phyloP scores from a whole-genome alignment of 1,140 invertebrate species.

The Psix sp. region DNA sequence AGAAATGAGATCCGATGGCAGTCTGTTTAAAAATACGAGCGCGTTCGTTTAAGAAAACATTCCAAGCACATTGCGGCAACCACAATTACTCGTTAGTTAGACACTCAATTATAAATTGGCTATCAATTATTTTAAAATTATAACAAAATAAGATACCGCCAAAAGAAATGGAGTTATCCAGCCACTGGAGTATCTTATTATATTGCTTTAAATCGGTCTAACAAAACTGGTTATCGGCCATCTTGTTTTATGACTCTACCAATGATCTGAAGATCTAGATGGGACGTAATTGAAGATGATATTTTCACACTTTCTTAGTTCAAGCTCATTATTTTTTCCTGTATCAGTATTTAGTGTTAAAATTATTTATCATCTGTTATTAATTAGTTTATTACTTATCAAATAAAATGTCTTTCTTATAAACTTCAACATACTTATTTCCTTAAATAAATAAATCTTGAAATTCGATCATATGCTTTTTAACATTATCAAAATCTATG shows the following conservation, averaged over 20 bases:
- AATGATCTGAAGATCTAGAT: conserved; percentile 29
- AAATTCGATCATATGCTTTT: too few species aligned
- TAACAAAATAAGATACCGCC: conserved; percentile 59
- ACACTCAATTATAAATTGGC: conserved; percentile 63
- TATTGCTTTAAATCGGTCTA: conserved; percentile 61
- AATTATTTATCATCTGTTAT: conserved; percentile 13
- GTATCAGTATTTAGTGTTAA: conserved; percentile 11
- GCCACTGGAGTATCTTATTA: conserved; percentile 61
- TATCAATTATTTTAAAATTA: conserved; percentile 67
- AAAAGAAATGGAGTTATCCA: conserved; percentile 62
- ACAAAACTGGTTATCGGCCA: conserved; percentile 62
- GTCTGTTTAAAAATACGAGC: conserved; percentile 54
- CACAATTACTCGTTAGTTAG: conserved; percentile 57
- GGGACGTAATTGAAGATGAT: conserved; percentile 45
- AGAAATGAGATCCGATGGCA: conserved; percentile 57
- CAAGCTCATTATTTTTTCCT: conserved; percentile 30
- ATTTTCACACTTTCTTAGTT: conserved; percentile 47
- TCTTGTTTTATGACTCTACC: conserved; percentile 61
- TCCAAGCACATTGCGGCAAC: conserved; percentile 51
- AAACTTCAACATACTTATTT: too few species aligned
- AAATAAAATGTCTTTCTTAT: too few species aligned
- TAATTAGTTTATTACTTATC: too few species aligned
- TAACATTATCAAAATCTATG: too few species aligned
- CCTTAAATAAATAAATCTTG: too few species aligned
- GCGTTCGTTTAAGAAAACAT: conserved; percentile 58